phyloP scores from a whole-genome alignment of 23 tunicate species.

The Diplosoma virens region DNA sequence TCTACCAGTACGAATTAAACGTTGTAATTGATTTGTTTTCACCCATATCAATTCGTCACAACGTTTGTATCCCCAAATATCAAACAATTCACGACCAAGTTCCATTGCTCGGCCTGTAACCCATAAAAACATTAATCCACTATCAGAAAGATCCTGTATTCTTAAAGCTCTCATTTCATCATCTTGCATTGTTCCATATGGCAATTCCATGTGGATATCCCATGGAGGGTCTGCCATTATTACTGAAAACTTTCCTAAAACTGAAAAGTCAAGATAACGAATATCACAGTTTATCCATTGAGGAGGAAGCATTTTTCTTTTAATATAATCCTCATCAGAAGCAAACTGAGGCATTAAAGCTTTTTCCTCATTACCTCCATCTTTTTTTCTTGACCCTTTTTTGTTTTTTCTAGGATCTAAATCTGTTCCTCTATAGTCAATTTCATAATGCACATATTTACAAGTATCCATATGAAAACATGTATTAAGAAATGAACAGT shows the following conservation, averaged over 20 bases:
- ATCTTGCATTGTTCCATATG: slow-evolving; percentile 99
- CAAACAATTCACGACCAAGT: slow-evolving; percentile 85
- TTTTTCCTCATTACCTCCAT: neutral
- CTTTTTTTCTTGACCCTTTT: neutral
- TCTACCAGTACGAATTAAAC: slow-evolving; percentile 95
- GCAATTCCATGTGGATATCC: slow-evolving; percentile 99
- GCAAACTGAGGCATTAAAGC: slow-evolving; percentile 41
- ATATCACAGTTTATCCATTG: slow-evolving; percentile 98
- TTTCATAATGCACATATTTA: slow-evolving; percentile 98
- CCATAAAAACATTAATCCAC: slow-evolving; percentile 96
- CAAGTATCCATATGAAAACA: slow-evolving; percentile 99
- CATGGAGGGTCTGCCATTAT: slow-evolving; percentile 99
- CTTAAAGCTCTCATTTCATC: slow-evolving; percentile 86
- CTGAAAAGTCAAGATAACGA: slow-evolving; percentile 82
- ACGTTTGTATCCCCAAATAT: slow-evolving; percentile 90
- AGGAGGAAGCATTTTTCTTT: slow-evolving; percentile 86
- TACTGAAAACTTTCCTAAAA: slow-evolving; percentile 94
- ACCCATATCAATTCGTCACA: slow-evolving; percentile 99
- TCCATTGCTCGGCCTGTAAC: slow-evolving; percentile 99
- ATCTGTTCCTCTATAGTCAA: slow-evolving; percentile 91
- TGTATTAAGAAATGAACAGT: slow-evolving; percentile 97
- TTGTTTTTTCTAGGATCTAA: slow-evolving; percentile 62
- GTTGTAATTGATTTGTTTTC: slow-evolving; percentile 94
- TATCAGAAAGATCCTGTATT: slow-evolving; percentile 96
- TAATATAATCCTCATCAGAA: slow-evolving; percentile 72